phyloP scores from a whole-genome alignment of 30 jellyfish, hydroid and myxozoan species.

The Catostylus mosaicus region DNA sequence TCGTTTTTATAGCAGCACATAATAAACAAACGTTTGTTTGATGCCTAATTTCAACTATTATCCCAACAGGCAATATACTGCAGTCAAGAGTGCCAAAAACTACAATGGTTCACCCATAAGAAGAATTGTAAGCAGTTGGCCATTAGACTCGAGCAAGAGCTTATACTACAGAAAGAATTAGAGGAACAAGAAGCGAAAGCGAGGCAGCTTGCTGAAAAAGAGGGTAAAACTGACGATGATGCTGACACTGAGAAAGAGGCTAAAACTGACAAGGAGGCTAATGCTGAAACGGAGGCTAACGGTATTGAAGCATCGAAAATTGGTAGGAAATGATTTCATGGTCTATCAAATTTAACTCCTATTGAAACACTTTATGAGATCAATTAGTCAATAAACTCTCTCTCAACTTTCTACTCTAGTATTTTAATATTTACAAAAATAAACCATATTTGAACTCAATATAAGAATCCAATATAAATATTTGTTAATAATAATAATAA shows the following conservation, averaged over 20 bases:
- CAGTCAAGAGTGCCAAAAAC: slow-evolving; percentile 74
- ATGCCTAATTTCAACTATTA: background rate
- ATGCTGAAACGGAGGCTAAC: background rate
- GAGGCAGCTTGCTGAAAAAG: slow-evolving; percentile 29
- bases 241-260: slow-evolving; percentile 19
- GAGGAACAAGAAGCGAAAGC: slow-evolving; percentile 42
- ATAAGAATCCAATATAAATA: no score
- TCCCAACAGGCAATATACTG: slow-evolving; percentile 82
- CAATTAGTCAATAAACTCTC: no score
- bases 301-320: no score
- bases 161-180: slow-evolving; percentile 32
- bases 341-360: no score
- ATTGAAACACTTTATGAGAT: no score
- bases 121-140: slow-evolving; percentile 45
- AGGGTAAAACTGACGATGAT: slow-evolving; percentile 7
- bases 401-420: no score
- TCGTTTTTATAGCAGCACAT: no score
- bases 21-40: background rate
- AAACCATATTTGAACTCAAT: no score
- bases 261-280: background rate
- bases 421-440: no score
- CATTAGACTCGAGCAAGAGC: slow-evolving; percentile 25
- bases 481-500: no score
- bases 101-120: slow-evolving; percentile 89
- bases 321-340: no score